These are phyloP conservation scores for Panopea generosa DNA, from an alignment of 2,888 invertebrate genomes.

Conservation along the genomic window DNA sequence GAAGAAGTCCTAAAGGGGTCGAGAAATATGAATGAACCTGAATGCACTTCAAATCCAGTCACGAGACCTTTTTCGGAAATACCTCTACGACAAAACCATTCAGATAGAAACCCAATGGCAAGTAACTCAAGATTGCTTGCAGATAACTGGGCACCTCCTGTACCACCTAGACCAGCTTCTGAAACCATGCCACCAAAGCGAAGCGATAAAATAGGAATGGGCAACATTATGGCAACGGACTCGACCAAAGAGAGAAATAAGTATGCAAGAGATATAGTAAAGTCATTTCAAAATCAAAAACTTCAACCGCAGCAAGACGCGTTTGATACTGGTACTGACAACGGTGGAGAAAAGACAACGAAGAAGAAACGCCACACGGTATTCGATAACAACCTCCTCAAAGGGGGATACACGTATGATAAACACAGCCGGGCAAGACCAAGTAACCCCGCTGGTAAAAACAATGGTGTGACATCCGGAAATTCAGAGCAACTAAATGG, in stretches of 20 bases:
- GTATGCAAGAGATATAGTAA: conserved; percentile 58
- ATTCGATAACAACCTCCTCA: conserved; percentile 43
- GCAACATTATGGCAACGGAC: conserved; percentile 53
- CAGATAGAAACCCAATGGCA: neutral
- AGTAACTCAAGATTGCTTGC: neutral
- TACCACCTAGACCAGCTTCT: conserved; percentile 33
- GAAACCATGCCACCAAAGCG: conserved; percentile 44
- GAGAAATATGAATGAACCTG: conserved; percentile 28
- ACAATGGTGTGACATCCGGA: neutral
- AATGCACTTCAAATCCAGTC: neutral
- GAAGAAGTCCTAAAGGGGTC: conserved; percentile 9
- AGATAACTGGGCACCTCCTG: neutral
- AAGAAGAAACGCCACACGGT: conserved; percentile 50
- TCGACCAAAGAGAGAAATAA: conserved; percentile 44
- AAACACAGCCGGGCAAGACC: conserved; percentile 49
- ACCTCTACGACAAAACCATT: conserved; percentile 32
- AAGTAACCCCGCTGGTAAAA: too few species aligned
- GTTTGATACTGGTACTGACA: conserved; percentile 8
- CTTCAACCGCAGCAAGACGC: conserved; percentile 34
- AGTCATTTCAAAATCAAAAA: conserved; percentile 41
- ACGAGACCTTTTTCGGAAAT: conserved; percentile 57
- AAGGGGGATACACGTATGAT: conserved; percentile 58
- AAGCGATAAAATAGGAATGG: conserved; percentile 53
- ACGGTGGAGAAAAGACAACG: neutral
- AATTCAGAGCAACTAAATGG: too few species aligned